Evolutionary conservation across 2,888 invertebrate genomes (phyloP), one percentile per base, ranked within the genome.

Genomic region (Tortrix viridana): DNA sequence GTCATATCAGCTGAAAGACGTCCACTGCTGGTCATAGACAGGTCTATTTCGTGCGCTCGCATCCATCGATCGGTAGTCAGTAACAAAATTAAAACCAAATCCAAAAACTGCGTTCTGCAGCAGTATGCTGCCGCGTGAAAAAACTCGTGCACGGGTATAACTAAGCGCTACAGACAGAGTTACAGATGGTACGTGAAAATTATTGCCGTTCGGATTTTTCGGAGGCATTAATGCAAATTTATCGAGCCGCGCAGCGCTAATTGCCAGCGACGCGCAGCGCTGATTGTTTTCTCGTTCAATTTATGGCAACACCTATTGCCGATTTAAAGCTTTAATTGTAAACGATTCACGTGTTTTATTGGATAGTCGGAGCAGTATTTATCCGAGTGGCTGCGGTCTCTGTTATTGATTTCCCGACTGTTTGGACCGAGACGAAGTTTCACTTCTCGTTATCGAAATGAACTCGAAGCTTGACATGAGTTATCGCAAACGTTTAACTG

Each of bases 281-380:
- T 92, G 92, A 92, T 92, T 92, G 92, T 92, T 92, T 91, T 87
- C 90, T 85, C 85, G 77, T 82, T 83, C 87, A 81, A 92, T 92
- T 92, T 92, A 92, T 92, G 87, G 90, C 92, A 91, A 91, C 92
- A 91, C 92, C 92, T 91, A 91, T 91, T 89, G 91, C 91, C 91
- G 91, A 91, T 92, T 91, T 91, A 91, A 92, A 88, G 91, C 88
- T 87, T 91, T 91, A 92, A 92, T 92, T 91, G 91, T 90, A 89
- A 91, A 89, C 91, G 89, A 89, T 91, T 88, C 88, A 81, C 85
- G 87, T 92, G 91, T 88, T 92, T 92, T 92, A 92, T 92, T 90
- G 91, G 90, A 91, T 92, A 91, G 92, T 89, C 88, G 74, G 77
- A 41, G 56, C 84, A 77, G 84, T 89, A 89, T 92, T 91, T 90